A percentile compares a stretch with the other conserved stretches of the same genome.
Conservation (phyloP, 92 coral and sea anemone species). For the Plumapathes pennacea region DNA sequence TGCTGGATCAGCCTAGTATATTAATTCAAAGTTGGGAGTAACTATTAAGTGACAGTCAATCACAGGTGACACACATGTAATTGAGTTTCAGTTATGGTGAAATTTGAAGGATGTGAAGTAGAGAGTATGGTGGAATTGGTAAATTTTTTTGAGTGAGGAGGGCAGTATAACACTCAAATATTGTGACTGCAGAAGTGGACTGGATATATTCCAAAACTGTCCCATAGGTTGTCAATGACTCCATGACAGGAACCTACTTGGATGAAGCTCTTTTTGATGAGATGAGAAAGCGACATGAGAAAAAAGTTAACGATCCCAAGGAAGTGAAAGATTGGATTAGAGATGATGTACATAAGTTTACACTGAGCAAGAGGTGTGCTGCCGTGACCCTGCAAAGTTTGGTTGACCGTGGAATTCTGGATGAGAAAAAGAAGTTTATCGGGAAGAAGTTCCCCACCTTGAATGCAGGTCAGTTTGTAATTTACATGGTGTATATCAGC, state of each 20-base stretch:
- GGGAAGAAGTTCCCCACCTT: slow-evolving; percentile 61
- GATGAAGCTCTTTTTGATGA: slow-evolving; percentile 56
- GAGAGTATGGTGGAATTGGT: no score
- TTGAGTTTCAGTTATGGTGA: no score
- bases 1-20: no score
- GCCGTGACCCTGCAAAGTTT: slow-evolving; percentile 59
- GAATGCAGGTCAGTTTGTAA: slow-evolving; percentile 58
- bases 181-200: no score
- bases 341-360: slow-evolving; percentile 35
- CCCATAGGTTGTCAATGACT: slow-evolving; percentile 37
- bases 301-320: slow-evolving; percentile 37
- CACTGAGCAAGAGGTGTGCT: slow-evolving; percentile 36
- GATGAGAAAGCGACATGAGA: slow-evolving; percentile 41
- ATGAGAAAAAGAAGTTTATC: slow-evolving; percentile 42
- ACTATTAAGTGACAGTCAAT: no score
- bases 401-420: slow-evolving; percentile 67
- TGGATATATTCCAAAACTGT: no score
- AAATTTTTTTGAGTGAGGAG: no score
- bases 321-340: slow-evolving; percentile 37
- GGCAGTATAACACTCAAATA: no score
- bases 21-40: no score
- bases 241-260: slow-evolving; percentile 55
- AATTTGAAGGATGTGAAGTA: no score
- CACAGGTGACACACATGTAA: no score
- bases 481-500: no score